Base-by-base conservation (phyloP, 2,113 vertebrate species). In the Zapus hudsonius region DNA sequence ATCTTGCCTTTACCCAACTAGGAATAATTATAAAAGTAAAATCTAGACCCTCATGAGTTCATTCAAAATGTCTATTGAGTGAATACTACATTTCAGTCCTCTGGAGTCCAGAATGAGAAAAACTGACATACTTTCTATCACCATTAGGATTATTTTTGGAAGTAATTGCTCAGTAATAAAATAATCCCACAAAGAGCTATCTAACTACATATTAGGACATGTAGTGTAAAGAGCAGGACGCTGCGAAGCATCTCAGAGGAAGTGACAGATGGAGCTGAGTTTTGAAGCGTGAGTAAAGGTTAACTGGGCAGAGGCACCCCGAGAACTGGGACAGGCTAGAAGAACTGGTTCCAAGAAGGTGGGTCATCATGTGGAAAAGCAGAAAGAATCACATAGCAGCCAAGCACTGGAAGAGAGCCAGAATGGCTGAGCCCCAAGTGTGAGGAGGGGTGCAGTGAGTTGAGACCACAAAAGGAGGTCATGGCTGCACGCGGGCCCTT, bases 301-400 rank as follows among this genome's bases (percentile, higher is more conserved):
- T 67, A 92, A 64, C 16, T 74, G 61, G 44, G 63, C 70, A 78
- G 57, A 82, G 2, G 13, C 6, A 31, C 9, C 29, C n/a, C 70
- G 29, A 75, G 80, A 91, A 83, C 2, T 64, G 20, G 76, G 36
- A 10, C 11, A 7, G 3, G 27, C 29, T 7, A 11, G 12, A 36
- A 42, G 1, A 23, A 59, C 61, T 19, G 9, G 33, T 20, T 91
- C 19, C 31, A 40, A 25, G 47, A 9, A 87, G 73, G 85, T 61
- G 7, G 63, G 55, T 66, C 61, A 88, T 64, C 59, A 79, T 36
- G 33, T 47, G 27, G 52, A 86, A 88, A 70, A 59, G n/a, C 42
- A 93, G 44, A 75, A 87, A 85, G 31, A 78, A 79, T 36, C 67
- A 81, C 31, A 75, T 52, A 78, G 31, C 76, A 91, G 87, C 69